A percentile compares a stretch with the other conserved stretches of the same genome.
Conservation (phyloP, 2,113 vertebrate genomes). For the Oxyura jamaicensis region DNA sequence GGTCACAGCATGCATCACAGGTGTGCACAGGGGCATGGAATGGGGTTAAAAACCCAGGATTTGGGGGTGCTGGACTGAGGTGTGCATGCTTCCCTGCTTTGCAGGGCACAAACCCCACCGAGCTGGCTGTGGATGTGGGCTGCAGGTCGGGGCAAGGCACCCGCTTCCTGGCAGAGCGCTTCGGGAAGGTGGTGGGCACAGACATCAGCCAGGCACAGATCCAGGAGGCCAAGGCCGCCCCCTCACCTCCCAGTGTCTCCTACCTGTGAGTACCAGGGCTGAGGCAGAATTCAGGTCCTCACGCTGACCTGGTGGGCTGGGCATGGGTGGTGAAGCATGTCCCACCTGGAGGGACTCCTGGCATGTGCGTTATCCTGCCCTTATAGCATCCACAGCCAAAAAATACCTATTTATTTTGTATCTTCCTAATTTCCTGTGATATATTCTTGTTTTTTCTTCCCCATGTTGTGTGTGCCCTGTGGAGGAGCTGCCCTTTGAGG, state of each 20-base stretch:
- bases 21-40: background rate
- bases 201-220: conserved; percentile 86
- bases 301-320: fast-evolving
- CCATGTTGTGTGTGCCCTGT: conserved; percentile 66
- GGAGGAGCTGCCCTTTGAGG: conserved; percentile 77
- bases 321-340: background rate
- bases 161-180: conserved; percentile 74
- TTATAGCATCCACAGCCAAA: fast-evolving
- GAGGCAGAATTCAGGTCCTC: background rate
- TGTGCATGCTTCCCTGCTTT: fast-evolving
- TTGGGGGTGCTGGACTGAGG: fast-evolving
- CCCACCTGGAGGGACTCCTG: background rate
- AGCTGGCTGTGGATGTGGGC: conserved; percentile 83
- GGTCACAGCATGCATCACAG: background rate
- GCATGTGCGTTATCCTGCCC: background rate
- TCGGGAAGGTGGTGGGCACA: conserved; percentile 79
- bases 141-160: conserved; percentile 87
- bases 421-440: fast-evolving
- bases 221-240: conserved; percentile 67
- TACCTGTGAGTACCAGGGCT: conserved; percentile 72
- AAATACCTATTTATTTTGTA: fast-evolving
- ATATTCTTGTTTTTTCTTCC: fast-evolving
- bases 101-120: conserved; percentile 64
- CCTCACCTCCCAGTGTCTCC: conserved; percentile 70
- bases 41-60: background rate